These are phyloP conservation scores for Lepidocolaptes lacrymiger DNA, from an alignment of 2,797 vertebrate genomes.

Conservation along the genomic window DNA sequence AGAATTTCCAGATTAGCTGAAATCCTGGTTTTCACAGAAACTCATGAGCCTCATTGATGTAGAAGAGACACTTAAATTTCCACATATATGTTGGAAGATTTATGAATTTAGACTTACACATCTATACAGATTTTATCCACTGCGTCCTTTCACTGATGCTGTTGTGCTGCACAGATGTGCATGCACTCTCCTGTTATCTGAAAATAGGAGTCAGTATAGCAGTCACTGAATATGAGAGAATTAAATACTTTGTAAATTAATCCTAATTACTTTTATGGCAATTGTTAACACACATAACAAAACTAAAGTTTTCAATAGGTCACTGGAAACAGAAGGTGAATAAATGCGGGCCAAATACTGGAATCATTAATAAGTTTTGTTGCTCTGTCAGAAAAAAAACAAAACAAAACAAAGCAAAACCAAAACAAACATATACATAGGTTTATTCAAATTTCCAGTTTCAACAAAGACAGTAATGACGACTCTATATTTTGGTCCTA, in stretches of 20 bases:
- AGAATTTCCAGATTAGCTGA: neutral
- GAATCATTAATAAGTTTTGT: neutral
- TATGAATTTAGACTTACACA: neutral
- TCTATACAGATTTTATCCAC: neutral
- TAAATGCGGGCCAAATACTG: neutral
- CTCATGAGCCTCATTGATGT: neutral
- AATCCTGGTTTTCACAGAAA: neutral
- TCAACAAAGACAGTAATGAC: neutral
- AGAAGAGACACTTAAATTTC: neutral
- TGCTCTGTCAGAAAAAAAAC: neutral
- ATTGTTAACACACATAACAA: neutral
- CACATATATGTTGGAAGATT: neutral
- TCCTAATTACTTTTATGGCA: neutral
- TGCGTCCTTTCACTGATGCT: neutral
- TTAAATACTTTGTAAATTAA: conserved; percentile 1
- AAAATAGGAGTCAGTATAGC: neutral
- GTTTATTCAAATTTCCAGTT: neutral
- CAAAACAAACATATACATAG: neutral
- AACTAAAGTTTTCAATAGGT: neutral
- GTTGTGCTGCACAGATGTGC: neutral
- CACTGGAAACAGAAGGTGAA: neutral
- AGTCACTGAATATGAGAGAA: neutral
- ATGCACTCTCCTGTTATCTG: neutral
- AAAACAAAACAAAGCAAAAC: neutral
- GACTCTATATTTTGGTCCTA: neutral